Evolutionary conservation across 1,140 invertebrate genomes (phyloP).

Genomic region (Eufriesea mexicana): DNA sequence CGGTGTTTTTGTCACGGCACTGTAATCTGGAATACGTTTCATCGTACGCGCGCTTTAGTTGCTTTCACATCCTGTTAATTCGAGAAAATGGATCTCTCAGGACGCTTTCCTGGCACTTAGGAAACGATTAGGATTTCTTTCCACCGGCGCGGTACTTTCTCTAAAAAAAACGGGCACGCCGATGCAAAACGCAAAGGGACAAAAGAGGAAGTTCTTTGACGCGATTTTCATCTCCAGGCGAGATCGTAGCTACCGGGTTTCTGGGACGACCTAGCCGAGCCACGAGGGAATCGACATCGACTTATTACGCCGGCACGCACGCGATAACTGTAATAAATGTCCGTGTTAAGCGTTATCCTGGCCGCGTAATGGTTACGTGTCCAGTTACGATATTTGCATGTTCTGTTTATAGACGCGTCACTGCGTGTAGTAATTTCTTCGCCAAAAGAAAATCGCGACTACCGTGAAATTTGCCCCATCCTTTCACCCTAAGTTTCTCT

Average conservation of each 20-base stretch:
- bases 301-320: neutral
- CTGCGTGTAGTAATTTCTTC: neutral
- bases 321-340: constrained; percentile 24
- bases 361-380: constrained; percentile 19
- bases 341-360: neutral
- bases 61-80: neutral
- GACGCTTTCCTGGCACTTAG: neutral
- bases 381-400: neutral
- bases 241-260: constrained; percentile 16
- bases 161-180: neutral
- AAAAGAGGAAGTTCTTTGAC: neutral
- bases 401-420: neutral
- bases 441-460: too few relatives aligned
- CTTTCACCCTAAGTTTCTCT: neutral
- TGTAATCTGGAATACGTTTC: neutral
- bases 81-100: neutral
- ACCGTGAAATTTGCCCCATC: neutral
- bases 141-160: neutral
- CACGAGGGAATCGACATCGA: neutral
- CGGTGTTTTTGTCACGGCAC: neutral
- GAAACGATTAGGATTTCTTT: neutral
- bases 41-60: neutral
- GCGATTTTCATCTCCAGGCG: neutral
- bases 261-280: neutral
- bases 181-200: neutral